Conservation (phyloP, 2,888 invertebrate genomes). For the Mythimna vitellina region DNA sequence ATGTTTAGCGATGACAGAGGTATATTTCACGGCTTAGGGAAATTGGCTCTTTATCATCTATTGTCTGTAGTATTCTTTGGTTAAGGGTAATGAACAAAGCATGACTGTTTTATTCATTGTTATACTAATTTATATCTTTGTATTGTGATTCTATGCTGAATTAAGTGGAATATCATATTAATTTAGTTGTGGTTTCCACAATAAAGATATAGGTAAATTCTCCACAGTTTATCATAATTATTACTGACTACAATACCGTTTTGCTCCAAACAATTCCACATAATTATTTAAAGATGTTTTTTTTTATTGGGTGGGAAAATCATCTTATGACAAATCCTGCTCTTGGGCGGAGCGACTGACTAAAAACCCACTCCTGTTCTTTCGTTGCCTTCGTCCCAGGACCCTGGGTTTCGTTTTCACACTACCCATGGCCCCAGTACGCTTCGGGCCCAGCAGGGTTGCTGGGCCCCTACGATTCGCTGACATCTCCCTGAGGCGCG, state of each 20-base stretch:
- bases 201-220: not conserved
- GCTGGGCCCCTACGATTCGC: too few relatives aligned
- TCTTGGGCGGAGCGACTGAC: too few relatives aligned
- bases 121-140: not conserved
- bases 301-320: too few relatives aligned
- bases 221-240: too few relatives aligned
- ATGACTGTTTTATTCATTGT: not conserved
- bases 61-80: conserved; percentile 1
- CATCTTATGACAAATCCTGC: too few relatives aligned
- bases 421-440: too few relatives aligned
- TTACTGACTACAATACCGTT: not conserved
- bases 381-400: too few relatives aligned
- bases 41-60: conserved; percentile 17
- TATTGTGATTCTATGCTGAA: not conserved
- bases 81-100: not conserved
- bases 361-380: too few relatives aligned
- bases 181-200: not conserved
- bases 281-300: not conserved
- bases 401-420: too few relatives aligned
- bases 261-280: not conserved
- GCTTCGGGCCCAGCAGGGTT: too few relatives aligned
- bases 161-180: not conserved
- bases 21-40: conserved; percentile 15
- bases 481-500: too few relatives aligned
- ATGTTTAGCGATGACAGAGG: conserved; percentile 13